Conservation (phyloP, 2,113 vertebrate species). For the Antechinus stuartii region DNA sequence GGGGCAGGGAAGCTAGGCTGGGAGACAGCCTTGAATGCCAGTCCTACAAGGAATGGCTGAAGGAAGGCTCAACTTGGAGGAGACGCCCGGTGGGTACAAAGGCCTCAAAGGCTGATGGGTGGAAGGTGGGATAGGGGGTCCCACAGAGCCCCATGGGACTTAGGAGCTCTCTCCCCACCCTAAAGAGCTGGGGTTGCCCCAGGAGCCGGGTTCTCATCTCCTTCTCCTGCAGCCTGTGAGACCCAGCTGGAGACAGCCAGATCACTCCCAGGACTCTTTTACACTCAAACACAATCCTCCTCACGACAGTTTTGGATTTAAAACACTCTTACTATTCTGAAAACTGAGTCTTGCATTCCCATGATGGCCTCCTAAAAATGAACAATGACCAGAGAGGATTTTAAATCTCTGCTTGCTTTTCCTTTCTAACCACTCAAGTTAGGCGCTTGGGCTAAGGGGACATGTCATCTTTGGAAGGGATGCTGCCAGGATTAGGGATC, state of each 20-base stretch:
- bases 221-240: not conserved
- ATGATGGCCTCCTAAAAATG: not conserved
- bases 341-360: not conserved
- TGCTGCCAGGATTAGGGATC: not conserved
- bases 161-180: too few relatives aligned
- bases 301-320: not conserved
- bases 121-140: too few relatives aligned
- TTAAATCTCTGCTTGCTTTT: constrained; percentile 2
- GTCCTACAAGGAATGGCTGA: too few relatives aligned
- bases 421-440: constrained; percentile 21
- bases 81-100: too few relatives aligned
- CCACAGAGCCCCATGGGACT: too few relatives aligned
- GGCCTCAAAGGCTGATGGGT: too few relatives aligned
- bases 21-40: too few relatives aligned
- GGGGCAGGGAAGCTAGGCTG: too few relatives aligned
- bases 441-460: constrained; percentile 43
- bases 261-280: not conserved
- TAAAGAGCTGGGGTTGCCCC: too few relatives aligned
- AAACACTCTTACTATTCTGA: not conserved
- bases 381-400: not conserved
- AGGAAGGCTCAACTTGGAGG: too few relatives aligned
- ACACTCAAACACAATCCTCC: not conserved
- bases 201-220: too few relatives aligned
- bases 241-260: not conserved
- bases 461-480: constrained; percentile 17